Evolutionary conservation across 2,888 invertebrate species (phyloP), one percentile per base, ranked within the genome.

Genomic region (Argyresthia albistria): DNA sequence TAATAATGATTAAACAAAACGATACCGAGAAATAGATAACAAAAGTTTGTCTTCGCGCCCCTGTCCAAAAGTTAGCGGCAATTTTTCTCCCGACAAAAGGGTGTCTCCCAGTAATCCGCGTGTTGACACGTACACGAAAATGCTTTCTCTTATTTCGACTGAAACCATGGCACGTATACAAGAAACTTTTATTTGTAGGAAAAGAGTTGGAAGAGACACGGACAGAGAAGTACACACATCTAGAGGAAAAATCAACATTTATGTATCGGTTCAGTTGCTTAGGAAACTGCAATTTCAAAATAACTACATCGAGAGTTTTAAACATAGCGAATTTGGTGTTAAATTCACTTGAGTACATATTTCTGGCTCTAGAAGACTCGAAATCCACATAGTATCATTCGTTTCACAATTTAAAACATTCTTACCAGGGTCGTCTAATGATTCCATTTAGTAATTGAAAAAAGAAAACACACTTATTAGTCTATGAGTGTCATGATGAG

Each of bases 391-490:
- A 25, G 25, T 25, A 37, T 54, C 45, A 50, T 36, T 50, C 65
- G 64, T 65, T 59, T 58, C 43, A 57, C 53, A 42, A 64, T 16
- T 16, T 14, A 14, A 36, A 48, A 37, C 64, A 60, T 66, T 83
- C 86, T 86, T 86, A 86, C 86, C 86, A 74, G 81, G 76, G 70
- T 84, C 84, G 66, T 86, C 86, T 86, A 83, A 70, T 67, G 50
- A 35, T 74, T 74, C 84, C 82, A 80, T 58, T 74, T 78, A 70
- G 82, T 80, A 75, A 77, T 77, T 83, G 82, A 75, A 86, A 82
- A n/a, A 83, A 78, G 73, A 84, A 82, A 82, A 80, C 68, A 77
- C 66, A 76, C 63, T 60, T 60, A 73, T 81, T 79, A 76, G 55
- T 55, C n/a, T 39, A 39, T 39, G 25, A 6, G 25, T 25, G 25